A percentile compares a stretch with the other conserved stretches of the same genome.
phyloP scores from a whole-genome alignment of 2,113 vertebrate genomes.

The Axis porcinus region DNA sequence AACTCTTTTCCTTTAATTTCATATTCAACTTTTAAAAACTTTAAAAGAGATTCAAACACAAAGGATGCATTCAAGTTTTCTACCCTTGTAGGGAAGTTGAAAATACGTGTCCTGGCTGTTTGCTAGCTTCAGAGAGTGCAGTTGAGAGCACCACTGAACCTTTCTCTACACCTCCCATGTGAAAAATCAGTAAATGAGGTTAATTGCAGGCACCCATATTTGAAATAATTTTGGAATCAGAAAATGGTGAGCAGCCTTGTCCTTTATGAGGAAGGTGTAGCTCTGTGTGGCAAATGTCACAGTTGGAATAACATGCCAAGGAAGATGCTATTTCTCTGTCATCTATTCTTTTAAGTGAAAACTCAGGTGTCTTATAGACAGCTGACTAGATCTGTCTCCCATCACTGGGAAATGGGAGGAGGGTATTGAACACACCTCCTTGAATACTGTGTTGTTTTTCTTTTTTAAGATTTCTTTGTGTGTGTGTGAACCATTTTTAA shows the following conservation, averaged over 20 bases:
- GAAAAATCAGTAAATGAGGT: not conserved
- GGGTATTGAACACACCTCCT: not conserved
- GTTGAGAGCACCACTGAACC: not conserved
- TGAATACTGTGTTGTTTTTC: not conserved
- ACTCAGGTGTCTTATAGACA: not conserved
- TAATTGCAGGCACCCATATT: not conserved
- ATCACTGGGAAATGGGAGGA: not conserved
- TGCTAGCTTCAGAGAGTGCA: not conserved
- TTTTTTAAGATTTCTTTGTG: not conserved
- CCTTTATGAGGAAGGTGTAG: not conserved
- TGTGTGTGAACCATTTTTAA: not conserved
- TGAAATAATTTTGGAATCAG: slow-evolving; percentile 26
- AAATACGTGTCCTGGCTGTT: not conserved
- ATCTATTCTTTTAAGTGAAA: not conserved
- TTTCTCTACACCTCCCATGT: not conserved
- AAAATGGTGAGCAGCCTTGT: not conserved
- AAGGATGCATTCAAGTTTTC: not conserved
- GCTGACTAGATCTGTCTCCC: not conserved
- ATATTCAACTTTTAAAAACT: not conserved
- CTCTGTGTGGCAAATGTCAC: not conserved
- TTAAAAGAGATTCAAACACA: not conserved
- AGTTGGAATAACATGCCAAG: not conserved
- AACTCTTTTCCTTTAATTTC: slow-evolving; percentile 24
- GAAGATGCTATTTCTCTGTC: not conserved
- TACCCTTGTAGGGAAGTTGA: not conserved